Evolutionary conservation across 2,797 vertebrate genomes (phyloP), one percentile per base, ranked within the genome.

Genomic region (Dermochelys coriacea): DNA sequence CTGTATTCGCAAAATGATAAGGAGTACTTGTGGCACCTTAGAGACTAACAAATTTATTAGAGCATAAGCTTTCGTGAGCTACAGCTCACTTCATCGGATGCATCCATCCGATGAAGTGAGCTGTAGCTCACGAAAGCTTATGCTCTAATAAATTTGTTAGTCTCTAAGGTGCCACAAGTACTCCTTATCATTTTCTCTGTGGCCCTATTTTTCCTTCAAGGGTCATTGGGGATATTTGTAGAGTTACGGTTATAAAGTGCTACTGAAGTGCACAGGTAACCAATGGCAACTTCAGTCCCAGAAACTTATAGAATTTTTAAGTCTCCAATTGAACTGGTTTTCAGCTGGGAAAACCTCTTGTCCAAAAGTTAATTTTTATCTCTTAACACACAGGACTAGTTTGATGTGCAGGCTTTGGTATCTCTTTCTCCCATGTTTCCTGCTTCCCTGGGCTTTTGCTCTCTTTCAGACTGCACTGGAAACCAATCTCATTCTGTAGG

Each of bases 271-370:
- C 3, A 23, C 25, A 0, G 0, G 12, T 45, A 85, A 85, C 51
- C n/a, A 68, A 49, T 71, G 57, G 37, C 51, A 85, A 82, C 64
- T 27, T 55, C 3, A 37, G 4, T 12, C 78, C 34, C 57, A 51
- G 49, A 7, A 23, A 82, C 18, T 0, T 79, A 23, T 49, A 51
- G 87, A 51, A 87, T 82, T 79, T 74, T 87, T n/a, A 21, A 80
- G 45, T 45, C 15, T 10, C 80, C 50, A 1, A 2, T 25, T 71
- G 51, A 84, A 54, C 0, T 0, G 61, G 45, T 31, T n/a, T 75
- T 54, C 50, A 77, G 55, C 78, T 90, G 45, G 2, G 3, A 86
- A 54, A 41, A 23, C 5, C 9, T 45, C 3, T 41, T 52, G 57
- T 41, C 29, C 5, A 80, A 23, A 31, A 47, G n/a, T 10, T 14